phyloP scores from a whole-genome alignment of 2,888 invertebrate species.

The Sesia bembeciformis region DNA sequence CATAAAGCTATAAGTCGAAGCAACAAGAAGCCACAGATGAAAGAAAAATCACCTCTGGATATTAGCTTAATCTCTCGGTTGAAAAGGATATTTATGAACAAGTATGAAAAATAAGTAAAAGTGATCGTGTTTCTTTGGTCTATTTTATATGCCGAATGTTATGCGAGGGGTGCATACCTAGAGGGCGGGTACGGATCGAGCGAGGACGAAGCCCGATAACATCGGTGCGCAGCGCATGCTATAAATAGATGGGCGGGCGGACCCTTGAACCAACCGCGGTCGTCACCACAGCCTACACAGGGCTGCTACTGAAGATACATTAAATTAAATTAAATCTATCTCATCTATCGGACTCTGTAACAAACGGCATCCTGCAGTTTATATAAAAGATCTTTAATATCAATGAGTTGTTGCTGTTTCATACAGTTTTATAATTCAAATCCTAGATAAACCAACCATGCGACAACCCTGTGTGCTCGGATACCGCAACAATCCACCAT shows the following conservation, averaged over 20 bases:
- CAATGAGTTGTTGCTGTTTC: no score
- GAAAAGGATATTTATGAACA: constrained; percentile 56
- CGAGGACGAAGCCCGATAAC: constrained; percentile 19
- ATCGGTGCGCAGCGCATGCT: constrained; percentile 20
- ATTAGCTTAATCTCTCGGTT: constrained; percentile 14
- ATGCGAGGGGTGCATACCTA: constrained; percentile 52
- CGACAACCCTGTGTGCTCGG: constrained; percentile 13
- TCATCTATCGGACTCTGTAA: no score
- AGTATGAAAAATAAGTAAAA: constrained; percentile 55
- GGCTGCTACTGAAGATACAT: constrained; percentile 19
- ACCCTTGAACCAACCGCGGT: constrained; percentile 68
- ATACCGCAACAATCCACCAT: constrained; percentile 59
- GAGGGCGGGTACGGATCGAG: constrained; percentile 59
- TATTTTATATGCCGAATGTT: constrained; percentile 45
- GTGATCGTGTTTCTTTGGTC: constrained; percentile 5
- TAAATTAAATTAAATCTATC: no score
- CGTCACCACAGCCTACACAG: constrained; percentile 46
- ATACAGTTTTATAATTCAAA: no score
- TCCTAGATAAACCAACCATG: background rate
- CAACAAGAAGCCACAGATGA: background rate
- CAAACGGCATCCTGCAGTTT: no score
- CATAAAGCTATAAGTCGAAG: background rate
- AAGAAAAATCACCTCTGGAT: no score
- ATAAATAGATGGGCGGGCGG: constrained; percentile 64
- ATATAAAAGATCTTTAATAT: no score